phyloP scores from a whole-genome alignment of 2,113 vertebrate genomes.

The Catharus bicknelli region DNA sequence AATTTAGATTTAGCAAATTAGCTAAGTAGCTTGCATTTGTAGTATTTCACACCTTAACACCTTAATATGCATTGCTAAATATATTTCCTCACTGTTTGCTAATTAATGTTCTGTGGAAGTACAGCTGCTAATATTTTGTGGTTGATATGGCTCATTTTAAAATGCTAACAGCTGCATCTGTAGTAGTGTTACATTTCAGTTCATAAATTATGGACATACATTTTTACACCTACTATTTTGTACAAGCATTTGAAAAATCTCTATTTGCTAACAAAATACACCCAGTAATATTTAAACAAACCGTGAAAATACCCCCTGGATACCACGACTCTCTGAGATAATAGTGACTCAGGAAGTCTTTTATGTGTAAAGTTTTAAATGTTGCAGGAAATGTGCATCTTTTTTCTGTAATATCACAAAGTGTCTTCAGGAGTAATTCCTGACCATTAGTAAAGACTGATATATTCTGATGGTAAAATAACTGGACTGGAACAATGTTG shows the following conservation, averaged over 20 bases:
- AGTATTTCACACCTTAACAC: constrained; percentile 65
- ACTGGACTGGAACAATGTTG: neutral
- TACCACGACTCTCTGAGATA: neutral
- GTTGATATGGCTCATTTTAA: constrained; percentile 65
- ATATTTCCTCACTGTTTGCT: constrained; percentile 67
- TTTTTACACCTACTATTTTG: constrained; percentile 20
- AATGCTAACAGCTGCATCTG: constrained; percentile 58
- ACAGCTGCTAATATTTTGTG: constrained; percentile 64
- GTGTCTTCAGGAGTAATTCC: neutral
- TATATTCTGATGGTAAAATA: neutral
- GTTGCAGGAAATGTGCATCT: neutral
- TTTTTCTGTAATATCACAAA: neutral
- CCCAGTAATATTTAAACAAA: neutral
- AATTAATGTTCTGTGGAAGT: constrained; percentile 67
- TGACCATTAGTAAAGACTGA: neutral
- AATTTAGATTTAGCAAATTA: constrained; percentile 68
- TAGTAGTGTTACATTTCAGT: constrained; percentile 48
- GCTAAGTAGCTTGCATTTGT: constrained; percentile 62
- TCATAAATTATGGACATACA: constrained; percentile 29
- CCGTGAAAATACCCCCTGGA: neutral
- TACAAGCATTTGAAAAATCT: constrained; percentile 3
- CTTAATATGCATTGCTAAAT: constrained; percentile 71
- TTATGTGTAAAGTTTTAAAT: neutral
- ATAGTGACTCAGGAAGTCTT: neutral
- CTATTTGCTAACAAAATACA: neutral